A percentile compares a stretch with the other conserved stretches of the same genome.
phyloP scores from a whole-genome alignment of 2,797 vertebrate species.

The Tympanoctomys barrerae region DNA sequence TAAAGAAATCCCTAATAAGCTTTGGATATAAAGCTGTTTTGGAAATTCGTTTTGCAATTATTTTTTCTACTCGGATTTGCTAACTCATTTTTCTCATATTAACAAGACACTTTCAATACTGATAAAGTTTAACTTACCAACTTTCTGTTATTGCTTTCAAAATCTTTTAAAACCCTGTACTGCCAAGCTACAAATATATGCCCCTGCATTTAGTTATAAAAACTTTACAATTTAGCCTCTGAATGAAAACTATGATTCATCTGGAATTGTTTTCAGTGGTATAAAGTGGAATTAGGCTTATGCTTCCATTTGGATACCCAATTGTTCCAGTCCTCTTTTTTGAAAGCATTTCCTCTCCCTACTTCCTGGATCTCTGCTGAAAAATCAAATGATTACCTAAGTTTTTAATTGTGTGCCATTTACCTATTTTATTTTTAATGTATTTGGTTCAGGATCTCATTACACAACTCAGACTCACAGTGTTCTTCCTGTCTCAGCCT shows the following conservation, averaged over 20 bases:
- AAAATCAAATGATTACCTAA: not conserved
- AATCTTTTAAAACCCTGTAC: not conserved
- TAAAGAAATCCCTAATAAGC: slow-evolving; percentile 14
- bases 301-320: not conserved
- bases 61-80: slow-evolving; percentile 16
- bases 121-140: not conserved
- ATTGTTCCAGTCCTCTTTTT: not conserved
- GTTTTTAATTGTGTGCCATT: not conserved
- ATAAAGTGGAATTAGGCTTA: not conserved
- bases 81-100: slow-evolving; percentile 38
- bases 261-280: not conserved
- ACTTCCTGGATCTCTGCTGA: not conserved
- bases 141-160: not conserved
- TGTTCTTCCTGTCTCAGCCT: no score
- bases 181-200: slow-evolving; percentile 28
- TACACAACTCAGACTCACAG: no score
- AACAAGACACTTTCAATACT: slow-evolving; percentile 6
- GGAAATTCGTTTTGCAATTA: slow-evolving; percentile 10
- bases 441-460: no score
- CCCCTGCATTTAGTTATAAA: not conserved
- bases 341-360: slow-evolving; percentile 9
- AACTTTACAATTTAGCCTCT: slow-evolving; percentile 24
- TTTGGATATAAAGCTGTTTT: not conserved
- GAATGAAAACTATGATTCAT: not conserved
- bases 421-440: not conserved